Evolutionary conservation across 2,888 invertebrate species (phyloP).

Genomic region (Cephus sareptanus): DNA sequence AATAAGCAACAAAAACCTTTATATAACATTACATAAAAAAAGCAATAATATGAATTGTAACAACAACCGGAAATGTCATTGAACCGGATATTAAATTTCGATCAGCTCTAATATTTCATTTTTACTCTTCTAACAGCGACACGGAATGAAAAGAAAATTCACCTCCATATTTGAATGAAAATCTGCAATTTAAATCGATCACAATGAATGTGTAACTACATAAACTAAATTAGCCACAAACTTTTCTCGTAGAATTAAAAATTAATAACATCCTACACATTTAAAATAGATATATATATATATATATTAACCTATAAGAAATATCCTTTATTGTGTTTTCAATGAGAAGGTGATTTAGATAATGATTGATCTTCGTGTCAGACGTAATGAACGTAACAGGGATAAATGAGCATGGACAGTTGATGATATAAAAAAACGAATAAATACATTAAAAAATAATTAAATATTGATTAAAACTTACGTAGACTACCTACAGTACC

Average conservation of each 20-base stretch:
- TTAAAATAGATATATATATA: not conserved
- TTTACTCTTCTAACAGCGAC: not conserved
- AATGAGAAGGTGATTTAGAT: not conserved
- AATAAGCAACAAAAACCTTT: not conserved
- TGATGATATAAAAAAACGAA: not conserved
- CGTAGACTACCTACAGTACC: constrained; percentile 87
- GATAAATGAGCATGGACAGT: not conserved
- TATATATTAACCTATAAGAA: not conserved
- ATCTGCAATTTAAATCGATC: not conserved
- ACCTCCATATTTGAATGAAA: not conserved
- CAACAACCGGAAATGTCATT: not conserved
- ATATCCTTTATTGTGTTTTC: not conserved
- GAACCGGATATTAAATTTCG: not conserved
- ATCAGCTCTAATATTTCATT: not conserved
- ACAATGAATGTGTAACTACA: not conserved
- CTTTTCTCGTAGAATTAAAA: not conserved
- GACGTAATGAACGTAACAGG: not conserved
- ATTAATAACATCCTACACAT: not conserved
- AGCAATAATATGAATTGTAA: not conserved
- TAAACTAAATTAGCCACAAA: not conserved
- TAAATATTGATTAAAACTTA: constrained; percentile 68
- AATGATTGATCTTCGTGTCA: not conserved
- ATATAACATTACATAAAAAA: not conserved
- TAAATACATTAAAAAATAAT: not conserved
- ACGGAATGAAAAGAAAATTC: not conserved